Evolutionary conservation across 1,140 invertebrate genomes (phyloP), one percentile per base, ranked within the genome.

Genomic region (Ceratosolen solmsi): DNA sequence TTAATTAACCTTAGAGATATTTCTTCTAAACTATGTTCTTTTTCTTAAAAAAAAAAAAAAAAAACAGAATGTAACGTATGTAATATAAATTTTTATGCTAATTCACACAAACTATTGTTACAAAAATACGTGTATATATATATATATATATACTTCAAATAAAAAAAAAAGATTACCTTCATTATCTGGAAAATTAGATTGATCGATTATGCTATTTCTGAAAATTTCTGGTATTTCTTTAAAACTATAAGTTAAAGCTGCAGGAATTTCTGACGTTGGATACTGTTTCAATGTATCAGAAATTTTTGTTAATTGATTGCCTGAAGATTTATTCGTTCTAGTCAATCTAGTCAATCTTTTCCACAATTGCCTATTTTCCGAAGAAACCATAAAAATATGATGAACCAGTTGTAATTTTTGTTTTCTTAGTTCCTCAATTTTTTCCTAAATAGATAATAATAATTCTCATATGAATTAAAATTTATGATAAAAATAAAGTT

Each of bases 291-390:
- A 84, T 7, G 89, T 90, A 83, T 93, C 92, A 79, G 91, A 92
- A 75, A 93, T 93, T 87, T 91, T 93, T 70, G 87, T 91, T 79
- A 92, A 89, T 80, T 92, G 91, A 77, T 86, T 92, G 73, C 91
- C 92, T 77, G 93, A 86, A 38, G 89, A 89, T 84, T 91, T 91
- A 85, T 94, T 94, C 20, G 93, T 92, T 87, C 93, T 92, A 1
- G 92, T 94, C 60, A 96, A 89, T 87, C 92, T 92, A 1, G 94
- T 94, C 38, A 97, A 90, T 86, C 94, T 94, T 72, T 92, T 94
- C 96, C 96, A 97, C 30, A 97, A 89, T 80, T 94, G 94, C 86
- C 94, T 93, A 89, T 96, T 97, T 90, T 97, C 96, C 86, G 93
- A 93, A 1, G 95, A 94, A 13, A 97, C 95, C 94, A 96, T 96